phyloP scores from a whole-genome alignment of 2,113 vertebrate genomes.

The Percina caprodes region DNA sequence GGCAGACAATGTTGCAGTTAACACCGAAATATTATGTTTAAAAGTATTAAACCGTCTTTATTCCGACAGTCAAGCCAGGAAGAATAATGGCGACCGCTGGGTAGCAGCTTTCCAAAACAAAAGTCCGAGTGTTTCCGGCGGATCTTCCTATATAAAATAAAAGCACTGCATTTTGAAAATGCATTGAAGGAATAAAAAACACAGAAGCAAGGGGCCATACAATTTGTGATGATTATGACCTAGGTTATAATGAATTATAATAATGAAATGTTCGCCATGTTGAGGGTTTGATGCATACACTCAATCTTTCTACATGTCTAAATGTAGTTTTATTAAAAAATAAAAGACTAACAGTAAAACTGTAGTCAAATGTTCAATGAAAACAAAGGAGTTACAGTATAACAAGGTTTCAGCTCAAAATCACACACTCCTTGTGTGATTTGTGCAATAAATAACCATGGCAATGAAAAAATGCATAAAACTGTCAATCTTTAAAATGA shows the following conservation, averaged over 20 bases:
- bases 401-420: not conserved
- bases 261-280: not conserved
- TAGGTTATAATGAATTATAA: not conserved
- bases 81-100: slow-evolving; percentile 77
- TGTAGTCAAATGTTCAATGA: not conserved
- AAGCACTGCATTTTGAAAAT: slow-evolving; percentile 34
- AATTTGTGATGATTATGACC: not conserved
- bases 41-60: slow-evolving; percentile 56
- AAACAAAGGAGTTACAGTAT: not conserved
- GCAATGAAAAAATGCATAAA: not conserved
- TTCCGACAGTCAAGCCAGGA: slow-evolving; percentile 75
- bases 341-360: not conserved
- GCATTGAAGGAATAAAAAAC: not conserved
- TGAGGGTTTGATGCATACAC: not conserved
- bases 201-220: not conserved
- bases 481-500: not conserved
- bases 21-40: slow-evolving; percentile 1
- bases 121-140: slow-evolving; percentile 71
- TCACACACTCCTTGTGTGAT: not conserved
- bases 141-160: slow-evolving; percentile 60
- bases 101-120: slow-evolving; percentile 80
- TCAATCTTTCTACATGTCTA: not conserved
- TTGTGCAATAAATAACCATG: slow-evolving; percentile 14
- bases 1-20: fast-evolving
- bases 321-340: too few species aligned